Base-by-base conservation (phyloP, 2,113 vertebrate species). In the Australoheros scitulus region DNA sequence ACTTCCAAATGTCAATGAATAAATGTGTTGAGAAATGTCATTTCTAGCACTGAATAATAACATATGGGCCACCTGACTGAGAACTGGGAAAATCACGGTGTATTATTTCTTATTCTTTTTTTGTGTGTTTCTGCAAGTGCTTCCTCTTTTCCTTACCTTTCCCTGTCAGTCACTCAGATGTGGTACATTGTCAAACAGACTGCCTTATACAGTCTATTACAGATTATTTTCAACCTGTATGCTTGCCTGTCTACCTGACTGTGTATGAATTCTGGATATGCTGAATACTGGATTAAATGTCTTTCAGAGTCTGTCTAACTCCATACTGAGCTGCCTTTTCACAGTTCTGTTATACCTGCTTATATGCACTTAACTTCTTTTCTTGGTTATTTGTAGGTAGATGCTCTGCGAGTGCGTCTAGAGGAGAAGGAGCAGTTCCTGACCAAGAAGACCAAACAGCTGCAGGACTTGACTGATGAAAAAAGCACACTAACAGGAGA, bases 381-480 rank as follows among this genome's bases (percentile, higher is more conserved):
- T 63, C 9, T 17, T 61, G 18, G 56, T 85, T 56, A 55, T 22
- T 79, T 94, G 34, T 81, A 99, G 98, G 98, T 99, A 38, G 98
- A 99, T 94, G 97, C 98, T 43, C 94, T 99, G 90, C 96, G 98
- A 75, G 95, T 98, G 86, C 97, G 98, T 80, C 76, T 99, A 77
- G 98, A 99, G 92, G 98, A 99, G 87, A 99, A 99, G 92, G 98
- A 99, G 92, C 97, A 97, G 11, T 97, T 99, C 79, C 95, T 99
- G 64, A 98, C 97, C 87, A 99, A 99, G 94, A 99, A 99, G 95
- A 98, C 96, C 11, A 99, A 99, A 88, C 98, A 99, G 96, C 95
- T 99, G 61, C 98, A 99, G 92, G 98, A 99, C 93, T 94, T 99
- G 84, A 97, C 96, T 1, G 98, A 99, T 90, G 98, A 99, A 92